Evolutionary conservation across 2,797 vertebrate species (phyloP).

Genomic region (Myotis myotis): DNA sequence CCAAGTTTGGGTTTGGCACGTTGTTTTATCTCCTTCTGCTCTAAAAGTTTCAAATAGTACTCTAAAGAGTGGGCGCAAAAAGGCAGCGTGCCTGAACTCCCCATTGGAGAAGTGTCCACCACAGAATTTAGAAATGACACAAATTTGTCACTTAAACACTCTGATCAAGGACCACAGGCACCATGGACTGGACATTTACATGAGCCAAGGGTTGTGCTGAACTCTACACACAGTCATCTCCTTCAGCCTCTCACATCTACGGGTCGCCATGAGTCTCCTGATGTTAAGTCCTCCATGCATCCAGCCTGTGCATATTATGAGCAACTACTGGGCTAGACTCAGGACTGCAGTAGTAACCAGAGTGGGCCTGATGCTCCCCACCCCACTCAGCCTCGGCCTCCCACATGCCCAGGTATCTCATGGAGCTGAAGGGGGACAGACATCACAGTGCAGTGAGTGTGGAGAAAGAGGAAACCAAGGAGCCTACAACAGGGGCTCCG

Average conservation of each 20-base stretch:
- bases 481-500: not conserved
- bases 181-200: not conserved
- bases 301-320: not conserved
- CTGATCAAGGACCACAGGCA: not conserved
- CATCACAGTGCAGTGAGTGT: not conserved
- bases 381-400: fast-evolving
- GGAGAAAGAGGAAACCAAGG: not conserved
- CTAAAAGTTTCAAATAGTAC: constrained; percentile 28
- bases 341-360: not conserved
- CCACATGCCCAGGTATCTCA: not conserved
- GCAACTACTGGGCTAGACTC: not conserved
- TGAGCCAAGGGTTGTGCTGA: not conserved
- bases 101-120: not conserved
- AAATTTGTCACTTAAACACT: not conserved
- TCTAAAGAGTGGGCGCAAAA: constrained; percentile 6
- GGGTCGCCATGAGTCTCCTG: not conserved
- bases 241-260: not conserved
- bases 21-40: constrained; percentile 25
- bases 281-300: not conserved
- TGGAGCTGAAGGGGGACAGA: not conserved
- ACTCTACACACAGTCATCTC: not conserved
- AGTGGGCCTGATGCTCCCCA: no score
- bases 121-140: constrained; percentile 16
- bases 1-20: constrained; percentile 32
- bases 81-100: not conserved